Evolutionary conservation across 2,888 invertebrate genomes (phyloP).

Genomic region (Clitarchus hookeri): DNA sequence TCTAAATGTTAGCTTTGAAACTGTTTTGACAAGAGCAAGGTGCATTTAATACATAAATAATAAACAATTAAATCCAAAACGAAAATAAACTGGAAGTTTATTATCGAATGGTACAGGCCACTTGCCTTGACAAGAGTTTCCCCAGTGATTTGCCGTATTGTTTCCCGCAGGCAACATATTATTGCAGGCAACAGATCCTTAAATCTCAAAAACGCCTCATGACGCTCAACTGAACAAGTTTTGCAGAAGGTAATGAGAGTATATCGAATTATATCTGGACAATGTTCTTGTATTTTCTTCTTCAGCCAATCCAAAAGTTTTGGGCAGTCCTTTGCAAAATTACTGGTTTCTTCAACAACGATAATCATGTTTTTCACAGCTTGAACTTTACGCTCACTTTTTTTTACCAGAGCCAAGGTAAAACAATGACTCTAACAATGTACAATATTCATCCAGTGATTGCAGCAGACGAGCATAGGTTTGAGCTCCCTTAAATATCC

Average conservation of each 20-base stretch:
- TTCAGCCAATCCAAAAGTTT: background rate
- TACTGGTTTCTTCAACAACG: background rate
- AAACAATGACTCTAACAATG: too few species aligned
- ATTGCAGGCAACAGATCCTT: background rate
- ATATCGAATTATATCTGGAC: background rate
- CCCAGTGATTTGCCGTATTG: background rate
- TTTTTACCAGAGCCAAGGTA: too few species aligned
- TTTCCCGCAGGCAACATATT: background rate
- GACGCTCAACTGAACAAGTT: background rate
- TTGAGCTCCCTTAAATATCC: background rate
- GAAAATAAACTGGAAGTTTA: too few species aligned
- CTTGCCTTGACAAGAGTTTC: too few species aligned
- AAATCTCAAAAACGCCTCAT: background rate
- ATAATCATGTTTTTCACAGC: background rate
- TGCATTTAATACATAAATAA: background rate
- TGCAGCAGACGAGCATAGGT: too few species aligned
- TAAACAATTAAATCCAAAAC: too few species aligned
- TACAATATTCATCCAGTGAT: too few species aligned
- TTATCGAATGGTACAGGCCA: too few species aligned
- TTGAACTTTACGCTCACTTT: too few species aligned
- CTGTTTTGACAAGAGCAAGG: too few species aligned
- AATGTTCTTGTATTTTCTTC: background rate
- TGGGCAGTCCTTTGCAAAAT: background rate
- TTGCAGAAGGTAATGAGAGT: too few species aligned
- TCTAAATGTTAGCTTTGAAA: background rate